Conservation (phyloP, 2,113 vertebrate genomes). For the Megaceryle maxima region DNA sequence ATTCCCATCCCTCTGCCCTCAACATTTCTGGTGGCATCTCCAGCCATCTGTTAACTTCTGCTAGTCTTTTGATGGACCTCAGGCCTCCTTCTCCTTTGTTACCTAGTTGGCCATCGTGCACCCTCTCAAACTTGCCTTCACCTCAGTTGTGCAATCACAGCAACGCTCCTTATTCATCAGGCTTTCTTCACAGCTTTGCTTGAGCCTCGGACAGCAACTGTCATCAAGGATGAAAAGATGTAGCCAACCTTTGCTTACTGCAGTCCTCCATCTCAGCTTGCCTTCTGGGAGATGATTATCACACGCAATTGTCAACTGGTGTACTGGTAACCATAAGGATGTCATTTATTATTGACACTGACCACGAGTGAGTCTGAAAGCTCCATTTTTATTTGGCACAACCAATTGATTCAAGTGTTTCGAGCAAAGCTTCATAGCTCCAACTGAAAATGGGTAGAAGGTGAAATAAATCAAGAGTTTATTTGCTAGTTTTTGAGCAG, state of each 20-base stretch:
- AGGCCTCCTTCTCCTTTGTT: neutral
- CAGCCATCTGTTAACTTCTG: neutral
- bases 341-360: neutral
- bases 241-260: neutral
- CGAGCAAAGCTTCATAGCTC: neutral
- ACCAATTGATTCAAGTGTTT: neutral
- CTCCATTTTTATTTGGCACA: neutral
- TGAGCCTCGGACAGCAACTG: neutral
- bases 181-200: neutral
- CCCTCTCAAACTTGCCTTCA: neutral
- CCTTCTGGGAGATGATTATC: neutral
- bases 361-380: neutral
- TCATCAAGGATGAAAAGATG: neutral
- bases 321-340: neutral
- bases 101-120: neutral
- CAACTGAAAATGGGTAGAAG: neutral
- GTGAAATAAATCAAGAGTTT: neutral
- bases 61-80: neutral
- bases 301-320: neutral
- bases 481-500: neutral
- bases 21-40: neutral
- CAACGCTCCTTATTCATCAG: neutral
- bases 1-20: neutral
- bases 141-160: neutral
- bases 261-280: neutral